Base-by-base conservation (phyloP, 2,888 invertebrate species). In the Agriopis leucophaearia region DNA sequence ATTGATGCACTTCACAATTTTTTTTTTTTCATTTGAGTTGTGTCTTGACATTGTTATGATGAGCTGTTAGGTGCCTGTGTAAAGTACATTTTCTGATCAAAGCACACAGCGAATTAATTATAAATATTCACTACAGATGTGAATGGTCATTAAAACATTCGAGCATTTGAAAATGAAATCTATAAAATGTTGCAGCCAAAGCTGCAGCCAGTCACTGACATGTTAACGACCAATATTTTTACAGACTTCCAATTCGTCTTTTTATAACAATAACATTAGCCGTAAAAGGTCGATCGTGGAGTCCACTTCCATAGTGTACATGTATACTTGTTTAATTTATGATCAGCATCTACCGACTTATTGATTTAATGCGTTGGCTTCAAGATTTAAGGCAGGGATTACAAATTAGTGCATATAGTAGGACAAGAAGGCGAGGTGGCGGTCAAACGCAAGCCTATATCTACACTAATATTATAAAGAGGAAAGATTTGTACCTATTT, bases 291-390 rank as follows among this genome's bases (percentile, higher is more conserved):
- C 63, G 60, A 72, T 71, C 56, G 65, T 63, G 42, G 61, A 70
- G 60, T 66, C 66, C 64, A 64, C 60, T 64, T 64, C 69, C 60
- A 72, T 78, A 66, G 76, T 69, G 76, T 70, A 74, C 73, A 74
- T 51, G 69, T 61, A 71, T 80, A 78, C 79, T 80, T 80, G 81
- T 72, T 70, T 81, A 78, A 83, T 83, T 82, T 80, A 83, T 79
- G 71, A 67, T 60, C 74, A 72, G 76, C 73, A 73, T 73, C 64
- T 73, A 77, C 74, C 73, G 70, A 72, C 70, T 63, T 72, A 73
- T 76, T 81, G 79, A 81, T 83, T 83, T 81, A 81, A 64, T 73
- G 73, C 68, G 76, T 74, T 77, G 77, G 65, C 44, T 66, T 61
- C 69, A 78, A 78, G 79, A 80, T 82, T 82, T 82, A 83, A 79